A percentile compares a stretch with the other conserved stretches of the same genome.
Conservation (phyloP, 2,888 invertebrate genomes). For the Pristionchus maxplancki region DNA sequence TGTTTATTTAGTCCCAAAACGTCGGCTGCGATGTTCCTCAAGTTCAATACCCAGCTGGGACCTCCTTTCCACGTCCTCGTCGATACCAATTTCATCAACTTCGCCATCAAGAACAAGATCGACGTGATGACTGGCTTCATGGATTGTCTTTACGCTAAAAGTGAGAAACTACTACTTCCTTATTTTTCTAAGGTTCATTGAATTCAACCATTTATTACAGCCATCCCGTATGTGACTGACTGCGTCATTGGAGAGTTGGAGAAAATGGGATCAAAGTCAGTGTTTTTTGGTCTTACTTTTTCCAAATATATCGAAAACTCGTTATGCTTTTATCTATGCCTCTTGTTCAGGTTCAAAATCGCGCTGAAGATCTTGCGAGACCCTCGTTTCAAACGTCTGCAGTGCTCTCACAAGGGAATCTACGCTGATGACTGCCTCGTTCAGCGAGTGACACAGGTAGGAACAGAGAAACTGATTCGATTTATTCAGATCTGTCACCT, state of each 20-base stretch:
- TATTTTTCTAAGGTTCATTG: too few relatives aligned
- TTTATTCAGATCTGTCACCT: not conserved
- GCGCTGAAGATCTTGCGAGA: constrained; percentile 88
- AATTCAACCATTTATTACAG: constrained; percentile 79
- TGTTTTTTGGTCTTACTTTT: not conserved
- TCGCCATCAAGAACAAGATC: constrained; percentile 96
- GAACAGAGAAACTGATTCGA: not conserved
- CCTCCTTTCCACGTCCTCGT: constrained; percentile 96
- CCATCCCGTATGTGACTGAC: constrained; percentile 97
- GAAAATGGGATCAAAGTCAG: constrained; percentile 93
- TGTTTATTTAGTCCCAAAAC: constrained; percentile 70
- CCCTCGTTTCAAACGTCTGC: constrained; percentile 91
- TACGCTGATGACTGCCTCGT: constrained; percentile 99
- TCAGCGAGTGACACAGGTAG: constrained; percentile 90
- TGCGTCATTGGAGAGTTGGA: constrained; percentile 98
- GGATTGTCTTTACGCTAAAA: constrained; percentile 98
- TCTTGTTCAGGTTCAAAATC: constrained; percentile 30
- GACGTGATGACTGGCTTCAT: constrained; percentile 98
- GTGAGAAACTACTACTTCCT: constrained; percentile 78
- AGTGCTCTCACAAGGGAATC: constrained; percentile 96
- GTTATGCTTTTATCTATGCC: not conserved
- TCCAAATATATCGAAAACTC: not conserved
- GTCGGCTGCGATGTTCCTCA: constrained; percentile 92
- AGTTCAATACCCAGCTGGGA: constrained; percentile 97
- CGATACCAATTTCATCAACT: constrained; percentile 99